Percentiles rank a stretch among this genome's conserved stretches.
phyloP scores from a whole-genome alignment of 2,797 vertebrate species.

The Eupleurogrammus muticus region DNA sequence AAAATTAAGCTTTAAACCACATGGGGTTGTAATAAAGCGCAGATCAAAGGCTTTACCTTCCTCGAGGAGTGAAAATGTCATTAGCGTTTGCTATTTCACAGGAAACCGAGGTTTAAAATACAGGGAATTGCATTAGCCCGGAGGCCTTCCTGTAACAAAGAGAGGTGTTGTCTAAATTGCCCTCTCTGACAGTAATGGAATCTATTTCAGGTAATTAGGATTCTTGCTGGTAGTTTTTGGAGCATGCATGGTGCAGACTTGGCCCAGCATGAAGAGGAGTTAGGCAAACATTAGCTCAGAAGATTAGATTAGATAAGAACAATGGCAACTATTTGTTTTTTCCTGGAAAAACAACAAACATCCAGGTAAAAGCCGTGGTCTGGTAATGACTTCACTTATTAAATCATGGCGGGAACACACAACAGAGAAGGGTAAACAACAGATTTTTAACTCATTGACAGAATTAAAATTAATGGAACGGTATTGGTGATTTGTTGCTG shows the following conservation, averaged over 20 bases:
- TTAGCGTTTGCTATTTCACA: slow-evolving; percentile 25
- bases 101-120: slow-evolving; percentile 12
- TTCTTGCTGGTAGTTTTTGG: slow-evolving; percentile 4
- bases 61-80: slow-evolving; percentile 8
- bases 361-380: background rate
- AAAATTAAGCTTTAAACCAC: background rate
- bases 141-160: slow-evolving; percentile 21
- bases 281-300: no score
- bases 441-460: background rate
- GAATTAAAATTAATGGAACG: background rate
- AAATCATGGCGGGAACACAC: background rate
- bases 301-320: background rate
- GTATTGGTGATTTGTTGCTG: background rate
- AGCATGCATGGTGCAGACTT: background rate
- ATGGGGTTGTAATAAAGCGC: slow-evolving; percentile 1
- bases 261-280: background rate
- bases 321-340: background rate
- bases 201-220: slow-evolving; percentile 29
- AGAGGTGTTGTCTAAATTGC: slow-evolving; percentile 23
- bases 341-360: background rate
- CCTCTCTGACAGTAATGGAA: slow-evolving; percentile 6
- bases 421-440: background rate
- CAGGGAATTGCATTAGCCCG: slow-evolving; percentile 9
- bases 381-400: background rate
- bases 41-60: slow-evolving; percentile 32